phyloP scores from a whole-genome alignment of 2,113 vertebrate species.

The Rhinoptilus africanus region DNA sequence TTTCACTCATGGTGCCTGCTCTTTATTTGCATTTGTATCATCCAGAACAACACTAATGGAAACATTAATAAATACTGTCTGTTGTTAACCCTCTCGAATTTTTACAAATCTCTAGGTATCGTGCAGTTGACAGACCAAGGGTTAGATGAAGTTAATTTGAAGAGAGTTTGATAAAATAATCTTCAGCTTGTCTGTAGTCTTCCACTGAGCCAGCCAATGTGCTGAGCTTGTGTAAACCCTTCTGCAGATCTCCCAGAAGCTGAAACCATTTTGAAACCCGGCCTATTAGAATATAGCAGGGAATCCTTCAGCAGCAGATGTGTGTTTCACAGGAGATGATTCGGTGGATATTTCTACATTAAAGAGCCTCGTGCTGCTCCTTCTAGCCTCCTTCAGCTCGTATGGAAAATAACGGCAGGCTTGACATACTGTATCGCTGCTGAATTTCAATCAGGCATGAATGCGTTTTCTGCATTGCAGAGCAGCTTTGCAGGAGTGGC shows the following conservation, averaged over 20 bases:
- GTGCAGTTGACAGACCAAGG: background rate
- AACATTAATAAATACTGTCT: background rate
- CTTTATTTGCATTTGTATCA: background rate
- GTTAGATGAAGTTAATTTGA: background rate
- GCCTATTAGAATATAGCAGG: background rate
- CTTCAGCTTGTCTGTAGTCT: background rate
- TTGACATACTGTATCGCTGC: background rate
- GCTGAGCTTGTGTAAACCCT: background rate
- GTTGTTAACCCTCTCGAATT: background rate
- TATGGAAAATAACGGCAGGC: background rate
- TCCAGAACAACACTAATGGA: background rate
- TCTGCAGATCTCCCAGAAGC: background rate
- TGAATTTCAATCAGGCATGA: background rate
- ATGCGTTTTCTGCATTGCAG: background rate
- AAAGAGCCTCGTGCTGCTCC: background rate
- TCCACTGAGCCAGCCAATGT: background rate
- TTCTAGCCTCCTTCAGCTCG: background rate
- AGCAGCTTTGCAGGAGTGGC: background rate
- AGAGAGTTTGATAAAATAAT: background rate
- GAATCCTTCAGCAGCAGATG: background rate
- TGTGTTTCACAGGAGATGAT: background rate
- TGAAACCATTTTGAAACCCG: background rate
- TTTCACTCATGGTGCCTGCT: background rate
- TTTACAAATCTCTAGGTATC: background rate
- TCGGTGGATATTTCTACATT: background rate